Evolutionary conservation across 2,113 vertebrate genomes (phyloP).

Genomic region (Pica pica): DNA sequence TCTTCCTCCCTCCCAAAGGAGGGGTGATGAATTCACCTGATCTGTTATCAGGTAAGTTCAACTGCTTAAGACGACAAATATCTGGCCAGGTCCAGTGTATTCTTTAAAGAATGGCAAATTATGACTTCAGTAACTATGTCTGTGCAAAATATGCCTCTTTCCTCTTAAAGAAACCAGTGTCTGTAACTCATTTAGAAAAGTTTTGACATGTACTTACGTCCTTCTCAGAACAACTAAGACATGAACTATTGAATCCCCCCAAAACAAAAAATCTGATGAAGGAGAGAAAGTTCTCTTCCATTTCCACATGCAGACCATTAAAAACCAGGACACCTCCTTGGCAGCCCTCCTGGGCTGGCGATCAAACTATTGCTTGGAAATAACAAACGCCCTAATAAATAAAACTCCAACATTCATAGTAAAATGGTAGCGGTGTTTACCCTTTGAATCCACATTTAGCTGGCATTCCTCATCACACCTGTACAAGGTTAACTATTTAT

Average conservation of each 20-base stretch:
- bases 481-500: neutral
- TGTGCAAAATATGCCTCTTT: slow-evolving; percentile 82
- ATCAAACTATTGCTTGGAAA: slow-evolving; percentile 74
- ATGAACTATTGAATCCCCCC: slow-evolving; percentile 26
- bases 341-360: slow-evolving; percentile 31
- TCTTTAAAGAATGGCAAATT: slow-evolving; percentile 68
- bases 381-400: slow-evolving; percentile 46
- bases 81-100: slow-evolving; percentile 79
- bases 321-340: slow-evolving; percentile 12
- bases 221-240: slow-evolving; percentile 21
- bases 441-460: neutral
- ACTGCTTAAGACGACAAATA: slow-evolving; percentile 22
- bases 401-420: slow-evolving; percentile 24
- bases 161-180: slow-evolving; percentile 80
- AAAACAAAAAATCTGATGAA: slow-evolving; percentile 27
- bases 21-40: neutral
- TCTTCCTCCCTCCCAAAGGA: slow-evolving; percentile 9
- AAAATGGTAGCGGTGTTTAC: slow-evolving; percentile 33
- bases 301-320: neutral
- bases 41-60: slow-evolving; percentile 4
- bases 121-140: slow-evolving; percentile 66
- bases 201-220: slow-evolving; percentile 32
- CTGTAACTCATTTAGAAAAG: slow-evolving; percentile 67
- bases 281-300: slow-evolving; percentile 27
- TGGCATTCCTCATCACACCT: neutral